Evolutionary conservation across 2,888 invertebrate genomes (phyloP), one percentile per base, ranked within the genome.

Genomic region (Calliopum simillimum): DNA sequence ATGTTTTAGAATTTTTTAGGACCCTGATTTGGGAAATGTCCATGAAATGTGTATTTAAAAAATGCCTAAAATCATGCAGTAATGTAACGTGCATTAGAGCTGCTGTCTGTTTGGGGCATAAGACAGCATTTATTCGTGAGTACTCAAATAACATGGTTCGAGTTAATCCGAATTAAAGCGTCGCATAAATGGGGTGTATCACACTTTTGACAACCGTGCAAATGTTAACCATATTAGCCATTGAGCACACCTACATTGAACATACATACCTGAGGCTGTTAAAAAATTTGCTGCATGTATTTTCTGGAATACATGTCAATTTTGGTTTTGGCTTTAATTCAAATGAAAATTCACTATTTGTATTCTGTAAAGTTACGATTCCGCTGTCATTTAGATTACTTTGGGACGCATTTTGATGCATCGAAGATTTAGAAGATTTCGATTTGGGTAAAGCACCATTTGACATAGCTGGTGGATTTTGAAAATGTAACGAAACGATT

Each of bases 291-390:
- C 64, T 72, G 51, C 71, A 72, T 21, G 67, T 49, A 49, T 73
- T 73, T 51, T 76, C 73, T 1, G 77, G 77, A 68, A 77, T 77
- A 51, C 76, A 77, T 23, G 73, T 46, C 67, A 74, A 55, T 59
- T 77, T 77, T 21, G 77, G 77, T 55, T 75, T 77, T 2, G 76
- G 75, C 25, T 69, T 70, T 19, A 77, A 58, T 62, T 76, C 77
- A 66, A 75, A 77, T 14, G 71, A 70, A 16, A 75, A 67, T 21
- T 76, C 75, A 59, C 73, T 75, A 41, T 46, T 71, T n/a, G 73
- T 70, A 62, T 63, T 70, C 46, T 71, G 71, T 13, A 66, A 51
- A 13, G 41, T 62, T 33, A 70, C 25, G 19, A 59, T 47, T 11
- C 44, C 64, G 41, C 65, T 16, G 14, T 73, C 68, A 11, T 69